These are phyloP conservation scores for Amblyopsis rosae DNA, from an alignment of 2,113 vertebrate genomes.

Conservation along the genomic window DNA sequence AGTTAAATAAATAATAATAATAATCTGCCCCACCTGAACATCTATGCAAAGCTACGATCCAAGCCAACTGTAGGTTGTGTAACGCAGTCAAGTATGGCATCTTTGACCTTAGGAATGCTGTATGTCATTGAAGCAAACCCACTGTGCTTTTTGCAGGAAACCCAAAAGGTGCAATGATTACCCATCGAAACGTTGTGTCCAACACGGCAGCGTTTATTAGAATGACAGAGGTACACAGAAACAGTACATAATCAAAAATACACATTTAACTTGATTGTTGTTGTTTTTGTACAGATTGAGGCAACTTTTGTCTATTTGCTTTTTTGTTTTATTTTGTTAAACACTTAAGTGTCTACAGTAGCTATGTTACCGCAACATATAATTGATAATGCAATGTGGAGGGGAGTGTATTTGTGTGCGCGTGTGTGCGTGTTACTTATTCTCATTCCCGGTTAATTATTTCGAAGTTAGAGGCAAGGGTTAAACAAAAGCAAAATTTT, in stretches of 20 bases:
- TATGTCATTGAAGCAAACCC: not conserved
- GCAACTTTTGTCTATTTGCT: too few species aligned
- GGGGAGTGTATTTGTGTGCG: too few species aligned
- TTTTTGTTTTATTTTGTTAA: constrained; percentile 10
- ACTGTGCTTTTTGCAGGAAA: constrained; percentile 78
- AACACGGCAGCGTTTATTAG: constrained; percentile 89
- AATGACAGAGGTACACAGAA: constrained; percentile 85
- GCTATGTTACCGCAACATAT: too few species aligned
- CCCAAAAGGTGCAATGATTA: constrained; percentile 93
- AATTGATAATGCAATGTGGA: too few species aligned
- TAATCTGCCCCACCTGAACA: not conserved
- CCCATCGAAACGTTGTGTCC: constrained; percentile 88
- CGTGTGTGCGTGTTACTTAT: too few species aligned
- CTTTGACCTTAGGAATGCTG: not conserved
- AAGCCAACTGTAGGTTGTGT: not conserved
- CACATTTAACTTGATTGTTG: too few species aligned
- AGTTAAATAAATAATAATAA: too few species aligned
- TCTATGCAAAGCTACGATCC: not conserved
- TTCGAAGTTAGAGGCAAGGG: too few species aligned
- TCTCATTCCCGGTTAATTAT: too few species aligned
- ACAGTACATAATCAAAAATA: not conserved
- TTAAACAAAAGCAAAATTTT: too few species aligned
- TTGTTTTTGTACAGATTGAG: too few species aligned
- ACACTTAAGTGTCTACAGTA: not conserved
- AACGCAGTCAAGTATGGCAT: not conserved